Conservation (phyloP, 2,888 invertebrate genomes). For the Andrena haemorrhoa region DNA sequence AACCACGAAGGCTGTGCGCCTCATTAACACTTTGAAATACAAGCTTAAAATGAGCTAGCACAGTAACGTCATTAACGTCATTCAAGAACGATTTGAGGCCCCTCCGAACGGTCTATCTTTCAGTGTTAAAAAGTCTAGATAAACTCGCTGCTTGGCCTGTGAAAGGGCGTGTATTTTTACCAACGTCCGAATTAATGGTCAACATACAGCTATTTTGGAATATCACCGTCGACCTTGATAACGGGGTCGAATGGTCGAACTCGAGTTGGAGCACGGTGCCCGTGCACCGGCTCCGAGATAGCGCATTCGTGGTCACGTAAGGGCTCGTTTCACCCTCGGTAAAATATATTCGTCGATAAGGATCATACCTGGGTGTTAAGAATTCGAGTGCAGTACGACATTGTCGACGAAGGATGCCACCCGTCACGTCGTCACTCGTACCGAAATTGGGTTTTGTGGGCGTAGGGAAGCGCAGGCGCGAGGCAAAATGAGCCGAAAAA, state of each 20-base stretch:
- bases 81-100: too few species aligned
- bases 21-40: constrained; percentile 1
- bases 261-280: neutral
- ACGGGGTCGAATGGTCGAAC: constrained; percentile 33
- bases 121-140: neutral
- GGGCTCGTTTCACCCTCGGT: neutral
- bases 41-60: neutral
- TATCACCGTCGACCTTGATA: constrained; percentile 50
- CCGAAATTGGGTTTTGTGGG: constrained; percentile 50
- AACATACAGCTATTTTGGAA: neutral
- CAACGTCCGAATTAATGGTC: neutral
- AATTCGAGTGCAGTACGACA: constrained; percentile 92
- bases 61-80: neutral
- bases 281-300: neutral
- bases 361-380: constrained; percentile 90
- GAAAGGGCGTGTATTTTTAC: neutral
- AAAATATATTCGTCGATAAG: constrained; percentile 1
- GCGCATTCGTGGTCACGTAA: neutral
- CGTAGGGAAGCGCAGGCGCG: constrained; percentile 55
- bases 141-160: neutral
- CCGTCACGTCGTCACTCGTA: constrained; percentile 67
- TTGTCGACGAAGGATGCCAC: constrained; percentile 84
- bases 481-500: neutral
- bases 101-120: neutral
- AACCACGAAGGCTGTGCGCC: neutral